Percentiles rank a stretch among this genome's conserved stretches.
Conservation (phyloP, 2,797 vertebrate species). For the Pseudocheirus occidentalis region DNA sequence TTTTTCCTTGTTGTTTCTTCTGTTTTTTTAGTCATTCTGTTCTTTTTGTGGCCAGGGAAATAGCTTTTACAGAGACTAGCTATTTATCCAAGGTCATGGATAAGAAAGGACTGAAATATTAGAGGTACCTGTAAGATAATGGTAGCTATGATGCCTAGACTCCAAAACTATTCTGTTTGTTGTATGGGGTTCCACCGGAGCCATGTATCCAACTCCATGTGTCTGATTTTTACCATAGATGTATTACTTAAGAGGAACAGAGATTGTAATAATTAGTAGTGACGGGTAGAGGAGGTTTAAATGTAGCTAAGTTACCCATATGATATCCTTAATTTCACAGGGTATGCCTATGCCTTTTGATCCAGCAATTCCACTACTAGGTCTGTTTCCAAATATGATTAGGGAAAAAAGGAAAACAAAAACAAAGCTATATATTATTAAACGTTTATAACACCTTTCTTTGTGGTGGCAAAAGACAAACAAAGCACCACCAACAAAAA, state of each 20-base stretch:
- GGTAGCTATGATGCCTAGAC: background rate
- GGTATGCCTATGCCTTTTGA: too few relatives aligned
- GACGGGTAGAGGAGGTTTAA: background rate
- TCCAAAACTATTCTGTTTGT: background rate
- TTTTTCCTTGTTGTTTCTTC: background rate
- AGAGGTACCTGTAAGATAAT: background rate
- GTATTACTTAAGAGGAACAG: background rate
- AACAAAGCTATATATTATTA: too few relatives aligned
- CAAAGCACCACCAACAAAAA: too few relatives aligned
- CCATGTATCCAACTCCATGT: background rate
- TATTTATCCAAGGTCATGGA: background rate
- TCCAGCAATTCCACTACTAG: too few relatives aligned
- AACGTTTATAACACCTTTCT: too few relatives aligned
- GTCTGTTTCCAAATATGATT: too few relatives aligned
- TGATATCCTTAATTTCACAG: too few relatives aligned
- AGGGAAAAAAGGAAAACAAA: too few relatives aligned
- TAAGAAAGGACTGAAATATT: background rate
- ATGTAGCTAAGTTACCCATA: background rate
- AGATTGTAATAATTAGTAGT: background rate
- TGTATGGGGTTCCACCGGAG: background rate
- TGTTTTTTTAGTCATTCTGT: background rate
- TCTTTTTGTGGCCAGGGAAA: background rate
- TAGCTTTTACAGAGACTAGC: background rate
- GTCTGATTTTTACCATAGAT: background rate
- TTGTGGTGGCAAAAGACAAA: too few relatives aligned